phyloP scores from a whole-genome alignment of 2,888 invertebrate species.

The Drosophila kokeensis region DNA sequence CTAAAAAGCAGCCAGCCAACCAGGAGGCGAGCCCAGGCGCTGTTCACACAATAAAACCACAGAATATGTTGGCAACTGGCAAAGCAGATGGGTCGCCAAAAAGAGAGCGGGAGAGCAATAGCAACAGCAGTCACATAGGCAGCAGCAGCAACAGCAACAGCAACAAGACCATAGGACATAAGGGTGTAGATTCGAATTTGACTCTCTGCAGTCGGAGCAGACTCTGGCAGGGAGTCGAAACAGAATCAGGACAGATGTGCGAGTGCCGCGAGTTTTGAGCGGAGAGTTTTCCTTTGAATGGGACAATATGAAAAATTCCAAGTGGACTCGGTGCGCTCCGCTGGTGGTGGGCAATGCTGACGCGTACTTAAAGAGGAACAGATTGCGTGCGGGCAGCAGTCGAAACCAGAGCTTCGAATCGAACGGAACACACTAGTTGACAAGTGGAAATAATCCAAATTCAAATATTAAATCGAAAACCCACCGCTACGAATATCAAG shows the following conservation, averaged over 20 bases:
- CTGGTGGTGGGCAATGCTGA: constrained; percentile 38
- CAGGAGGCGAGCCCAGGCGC: constrained; percentile 70
- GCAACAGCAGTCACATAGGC: constrained; percentile 17
- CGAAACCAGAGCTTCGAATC: constrained; percentile 82
- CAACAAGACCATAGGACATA: constrained; percentile 54
- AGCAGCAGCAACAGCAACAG: constrained; percentile 14
- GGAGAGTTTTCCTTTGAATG: constrained; percentile 80
- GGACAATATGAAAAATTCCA: constrained; percentile 83
- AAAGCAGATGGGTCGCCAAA: constrained; percentile 83
- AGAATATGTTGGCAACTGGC: constrained; percentile 85
- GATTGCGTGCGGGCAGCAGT: constrained; percentile 84
- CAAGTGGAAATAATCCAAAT: constrained; percentile 23
- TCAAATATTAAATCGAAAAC: not conserved
- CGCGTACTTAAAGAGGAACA: constrained; percentile 85
- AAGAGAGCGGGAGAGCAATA: constrained; percentile 62
- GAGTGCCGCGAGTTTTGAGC: constrained; percentile 71
- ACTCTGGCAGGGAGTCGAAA: constrained; percentile 36
- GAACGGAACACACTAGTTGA: constrained; percentile 45
- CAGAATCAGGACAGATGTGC: constrained; percentile 84
- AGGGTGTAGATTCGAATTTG: constrained; percentile 70
- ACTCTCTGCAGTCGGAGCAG: constrained; percentile 56
- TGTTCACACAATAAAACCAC: constrained; percentile 81
- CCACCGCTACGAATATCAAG: constrained; percentile 9
- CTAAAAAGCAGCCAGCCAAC: constrained; percentile 72
- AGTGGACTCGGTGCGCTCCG: constrained; percentile 66